Base-by-base conservation (phyloP, 2,797 vertebrate genomes). In the Anniella stebbinsi region DNA sequence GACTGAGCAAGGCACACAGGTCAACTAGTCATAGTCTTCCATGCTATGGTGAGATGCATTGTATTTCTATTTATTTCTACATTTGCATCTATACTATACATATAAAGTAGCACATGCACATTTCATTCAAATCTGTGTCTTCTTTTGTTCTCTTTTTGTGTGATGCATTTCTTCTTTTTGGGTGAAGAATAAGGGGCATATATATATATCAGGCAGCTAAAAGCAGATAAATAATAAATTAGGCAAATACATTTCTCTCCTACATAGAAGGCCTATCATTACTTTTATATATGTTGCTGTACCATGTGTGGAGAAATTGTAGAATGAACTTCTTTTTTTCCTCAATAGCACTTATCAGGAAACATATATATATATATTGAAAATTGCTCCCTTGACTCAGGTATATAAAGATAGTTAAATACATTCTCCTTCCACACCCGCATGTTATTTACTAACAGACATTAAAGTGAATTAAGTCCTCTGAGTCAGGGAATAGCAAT, bases 181-280 rank as follows among this genome's bases (percentile, higher is more conserved):
- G 28, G 48, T 51, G 41, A 28, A 33, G 28, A 15, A 13, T 72
- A 85, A 15, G 21, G 28, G 15, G 36, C 33, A 77, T 85, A 38
- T 84, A 69, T 54, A 77, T 85, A 38, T 84, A 69, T 54, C 63
- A 51, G 45, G 21, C 38, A 38, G 76, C 66, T 88, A 38, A 80
- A 81, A 84, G 69, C 41, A 84, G 69, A 48, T 15, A 18, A 84
- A 33, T 28, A 30, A 94, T 91, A 92, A 94, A 94, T 23, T 41
- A 78, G 41, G 28, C 18, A 21, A 36, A 54, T 38, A 9, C 36
- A 45, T 69, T 88, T 95, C 93, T 90, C 18, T 63, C 70, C 38
- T 33, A 15, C 2, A 66, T 48, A 48, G 54, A 7, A 25, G 38
- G 48, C 23, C 38, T 3, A 45, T 63, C 57, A 48, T 17, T 84